Percentiles rank a stretch among this genome's conserved stretches.
These are phyloP conservation scores for Gnatocerus cornutus DNA, from an alignment of 2,888 invertebrate species.

Conservation along the genomic window DNA sequence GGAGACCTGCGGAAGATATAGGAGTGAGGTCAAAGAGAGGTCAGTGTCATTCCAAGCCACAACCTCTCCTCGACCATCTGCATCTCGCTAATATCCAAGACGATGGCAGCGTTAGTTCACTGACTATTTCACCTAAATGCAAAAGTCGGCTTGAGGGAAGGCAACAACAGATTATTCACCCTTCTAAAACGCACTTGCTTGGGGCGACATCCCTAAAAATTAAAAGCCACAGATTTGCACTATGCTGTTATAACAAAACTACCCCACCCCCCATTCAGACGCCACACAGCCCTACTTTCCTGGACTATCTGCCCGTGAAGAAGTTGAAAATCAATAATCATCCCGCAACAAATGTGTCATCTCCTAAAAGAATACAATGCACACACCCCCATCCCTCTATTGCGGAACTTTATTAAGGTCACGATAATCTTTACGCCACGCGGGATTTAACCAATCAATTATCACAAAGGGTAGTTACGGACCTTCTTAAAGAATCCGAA, in stretches of 20 bases:
- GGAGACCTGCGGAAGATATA: slow-evolving; percentile 71
- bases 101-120: slow-evolving; percentile 24
- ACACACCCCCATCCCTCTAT: slow-evolving; percentile 31
- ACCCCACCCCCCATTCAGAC: slow-evolving; percentile 53
- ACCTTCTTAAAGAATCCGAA: too few species aligned
- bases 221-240: slow-evolving; percentile 71
- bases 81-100: slow-evolving; percentile 40
- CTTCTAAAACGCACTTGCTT: slow-evolving; percentile 67
- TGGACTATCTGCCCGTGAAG: slow-evolving; percentile 57
- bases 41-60: slow-evolving; percentile 65
- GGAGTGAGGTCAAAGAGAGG: slow-evolving; percentile 68
- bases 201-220: slow-evolving; percentile 71
- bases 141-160: slow-evolving; percentile 41
- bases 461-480: too few species aligned
- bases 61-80: slow-evolving; percentile 45
- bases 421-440: neutral
- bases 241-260: slow-evolving; percentile 66
- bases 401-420: slow-evolving; percentile 19
- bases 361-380: slow-evolving; percentile 46
- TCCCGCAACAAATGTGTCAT: slow-evolving; percentile 54
- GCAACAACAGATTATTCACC: slow-evolving; percentile 70
- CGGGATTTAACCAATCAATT: neutral
- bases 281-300: slow-evolving; percentile 56
- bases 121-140: slow-evolving; percentile 34
- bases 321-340: slow-evolving; percentile 61